Evolutionary conservation across 1,140 invertebrate species (phyloP).

Genomic region (Aphaenogaster rudis): DNA sequence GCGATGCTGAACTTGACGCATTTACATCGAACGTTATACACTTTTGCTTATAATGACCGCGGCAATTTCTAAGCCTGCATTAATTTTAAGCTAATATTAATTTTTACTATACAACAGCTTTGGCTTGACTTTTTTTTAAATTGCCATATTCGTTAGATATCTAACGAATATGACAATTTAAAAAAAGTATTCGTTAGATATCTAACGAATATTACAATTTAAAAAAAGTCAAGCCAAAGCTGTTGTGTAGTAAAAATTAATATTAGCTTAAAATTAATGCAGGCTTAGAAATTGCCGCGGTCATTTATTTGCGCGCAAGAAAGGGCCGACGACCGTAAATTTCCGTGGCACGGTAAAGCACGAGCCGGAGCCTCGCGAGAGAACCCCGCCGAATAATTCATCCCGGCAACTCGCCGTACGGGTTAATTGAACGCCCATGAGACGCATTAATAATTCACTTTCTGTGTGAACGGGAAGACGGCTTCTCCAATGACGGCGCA

Average conservation of each 20-base stretch:
- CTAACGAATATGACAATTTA: no score
- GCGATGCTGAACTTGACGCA: no score
- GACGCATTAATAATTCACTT: slow-evolving; percentile 68
- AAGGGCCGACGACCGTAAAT: slow-evolving; percentile 60
- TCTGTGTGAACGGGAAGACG: slow-evolving; percentile 5
- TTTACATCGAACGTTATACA: no score
- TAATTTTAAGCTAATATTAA: slow-evolving; percentile 8
- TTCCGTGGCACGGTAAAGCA: slow-evolving; percentile 55
- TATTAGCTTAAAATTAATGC: slow-evolving; percentile 1
- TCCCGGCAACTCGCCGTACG: slow-evolving; percentile 31
- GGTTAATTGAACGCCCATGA: slow-evolving; percentile 68
- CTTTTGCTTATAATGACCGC: neutral
- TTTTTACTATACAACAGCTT: neutral
- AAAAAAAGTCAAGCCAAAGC: no score
- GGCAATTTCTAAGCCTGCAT: neutral
- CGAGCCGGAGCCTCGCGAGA: neutral
- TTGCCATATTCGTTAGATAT: no score
- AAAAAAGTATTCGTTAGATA: no score
- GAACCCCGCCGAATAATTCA: slow-evolving; percentile 59
- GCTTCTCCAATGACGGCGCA: neutral
- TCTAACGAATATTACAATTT: no score
- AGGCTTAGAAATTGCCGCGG: neutral
- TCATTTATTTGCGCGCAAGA: slow-evolving; percentile 11
- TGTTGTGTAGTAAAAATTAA: neutral
- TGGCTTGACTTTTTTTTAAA: no score